Evolutionary conservation across 92 coral and sea anemone species (phyloP).

Genomic region (Palythoa grandis): DNA sequence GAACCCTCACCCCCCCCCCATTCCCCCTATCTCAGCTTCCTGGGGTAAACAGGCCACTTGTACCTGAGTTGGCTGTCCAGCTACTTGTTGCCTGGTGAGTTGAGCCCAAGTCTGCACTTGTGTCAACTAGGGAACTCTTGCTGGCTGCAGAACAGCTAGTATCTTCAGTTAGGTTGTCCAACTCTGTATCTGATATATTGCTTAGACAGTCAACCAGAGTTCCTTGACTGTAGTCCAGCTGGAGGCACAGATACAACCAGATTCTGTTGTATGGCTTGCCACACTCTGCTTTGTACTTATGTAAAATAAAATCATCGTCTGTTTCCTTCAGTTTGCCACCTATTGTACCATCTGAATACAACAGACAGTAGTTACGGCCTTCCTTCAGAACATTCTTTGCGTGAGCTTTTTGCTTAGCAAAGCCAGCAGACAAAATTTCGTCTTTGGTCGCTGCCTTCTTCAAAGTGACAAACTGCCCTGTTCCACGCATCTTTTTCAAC

Average conservation of each 20-base stretch:
- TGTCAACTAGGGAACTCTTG: constrained; percentile 10
- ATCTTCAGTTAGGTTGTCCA: constrained; percentile 18
- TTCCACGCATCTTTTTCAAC: constrained; percentile 39
- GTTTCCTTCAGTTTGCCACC: constrained; percentile 46
- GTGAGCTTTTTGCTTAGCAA: constrained; percentile 32
- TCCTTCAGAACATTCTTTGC: too few relatives aligned
- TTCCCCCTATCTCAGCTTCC: background rate
- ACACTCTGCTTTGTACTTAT: constrained; percentile 48
- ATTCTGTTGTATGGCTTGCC: constrained; percentile 41
- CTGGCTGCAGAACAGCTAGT: constrained; percentile 3
- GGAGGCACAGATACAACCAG: constrained; percentile 44
- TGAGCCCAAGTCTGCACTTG: constrained; percentile 7
- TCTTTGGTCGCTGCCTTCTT: constrained; percentile 48
- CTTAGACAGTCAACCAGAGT: constrained; percentile 17
- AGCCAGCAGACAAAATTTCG: constrained; percentile 27
- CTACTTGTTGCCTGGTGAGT: background rate
- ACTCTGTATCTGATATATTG: constrained; percentile 31
- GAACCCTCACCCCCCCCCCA: background rate
- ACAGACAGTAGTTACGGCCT: too few relatives aligned
- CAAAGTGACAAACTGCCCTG: constrained; percentile 35
- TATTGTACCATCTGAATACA: too few relatives aligned
- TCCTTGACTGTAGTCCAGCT: constrained; percentile 34
- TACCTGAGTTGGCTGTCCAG: constrained; percentile 1
- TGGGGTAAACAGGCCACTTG: constrained; percentile 7
- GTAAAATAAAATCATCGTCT: constrained; percentile 47